Percentiles rank a stretch among this genome's conserved stretches.
phyloP scores from a whole-genome alignment of 2,113 vertebrate genomes.

The Synodontis membranacea region DNA sequence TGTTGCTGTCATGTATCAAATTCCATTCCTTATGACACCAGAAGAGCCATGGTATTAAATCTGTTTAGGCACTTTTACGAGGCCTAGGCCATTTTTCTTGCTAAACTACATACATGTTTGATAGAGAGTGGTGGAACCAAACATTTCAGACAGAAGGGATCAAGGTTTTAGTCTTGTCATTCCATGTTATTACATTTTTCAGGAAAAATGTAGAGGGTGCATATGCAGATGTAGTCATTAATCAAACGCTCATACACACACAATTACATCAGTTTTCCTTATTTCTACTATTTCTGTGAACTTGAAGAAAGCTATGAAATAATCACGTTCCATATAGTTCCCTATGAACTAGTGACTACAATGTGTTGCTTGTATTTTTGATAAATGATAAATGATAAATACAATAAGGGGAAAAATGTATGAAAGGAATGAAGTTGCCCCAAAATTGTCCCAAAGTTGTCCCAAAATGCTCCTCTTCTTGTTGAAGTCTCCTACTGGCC shows the following conservation, averaged over 20 bases:
- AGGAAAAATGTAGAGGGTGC: neutral
- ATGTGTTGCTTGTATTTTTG: neutral
- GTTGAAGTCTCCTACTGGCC: neutral
- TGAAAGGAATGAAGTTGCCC: conserved; percentile 40
- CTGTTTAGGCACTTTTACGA: neutral
- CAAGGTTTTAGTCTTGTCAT: neutral
- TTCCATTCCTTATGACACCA: conserved; percentile 60
- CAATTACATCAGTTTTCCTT: neutral
- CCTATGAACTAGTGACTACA: neutral
- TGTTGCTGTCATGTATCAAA: conserved; percentile 54
- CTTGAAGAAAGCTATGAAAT: neutral
- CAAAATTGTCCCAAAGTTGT: no score
- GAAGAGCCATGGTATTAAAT: conserved; percentile 40
- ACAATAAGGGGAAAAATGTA: conserved; percentile 28
- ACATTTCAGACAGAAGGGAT: neutral
- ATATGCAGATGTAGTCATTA: neutral
- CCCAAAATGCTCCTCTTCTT: conserved; percentile 42
- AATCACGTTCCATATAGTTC: neutral
- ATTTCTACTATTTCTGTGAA: neutral
- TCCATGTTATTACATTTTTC: neutral
- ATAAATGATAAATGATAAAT: conserved; percentile 60
- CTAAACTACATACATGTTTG: neutral
- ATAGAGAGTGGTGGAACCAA: neutral
- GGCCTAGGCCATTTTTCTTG: neutral
- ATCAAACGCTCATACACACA: neutral